Percentiles rank a stretch among this genome's conserved stretches.
Conservation (phyloP, 2,113 vertebrate genomes). For the Pristiophorus japonicus region DNA sequence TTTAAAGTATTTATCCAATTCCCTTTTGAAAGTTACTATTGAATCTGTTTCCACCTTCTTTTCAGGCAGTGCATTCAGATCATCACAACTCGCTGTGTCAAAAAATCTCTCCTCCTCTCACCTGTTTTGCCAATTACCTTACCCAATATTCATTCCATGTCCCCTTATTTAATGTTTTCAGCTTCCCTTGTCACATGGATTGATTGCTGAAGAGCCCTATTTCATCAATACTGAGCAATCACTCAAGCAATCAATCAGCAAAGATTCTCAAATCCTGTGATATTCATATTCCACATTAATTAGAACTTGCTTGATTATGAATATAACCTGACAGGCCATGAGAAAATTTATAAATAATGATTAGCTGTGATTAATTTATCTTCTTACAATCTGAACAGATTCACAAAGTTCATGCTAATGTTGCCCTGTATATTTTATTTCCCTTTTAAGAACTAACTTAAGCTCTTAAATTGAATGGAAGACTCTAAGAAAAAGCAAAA, state of each 20-base stretch:
- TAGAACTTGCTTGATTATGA: not conserved
- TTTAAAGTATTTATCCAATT: not conserved
- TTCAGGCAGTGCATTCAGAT: not conserved
- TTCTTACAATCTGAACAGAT: not conserved
- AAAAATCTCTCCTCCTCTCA: not conserved
- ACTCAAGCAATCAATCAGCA: not conserved
- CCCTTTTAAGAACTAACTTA: not conserved
- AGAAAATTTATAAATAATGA: not conserved
- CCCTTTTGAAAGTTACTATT: not conserved
- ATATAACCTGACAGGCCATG: not conserved
- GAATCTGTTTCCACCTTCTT: not conserved
- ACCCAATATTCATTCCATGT: not conserved
- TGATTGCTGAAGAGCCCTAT: not conserved
- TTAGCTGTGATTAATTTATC: not conserved
- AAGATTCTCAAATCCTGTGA: too few relatives aligned
- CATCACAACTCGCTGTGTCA: not conserved
- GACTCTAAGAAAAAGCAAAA: not conserved
- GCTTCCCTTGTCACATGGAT: not conserved
- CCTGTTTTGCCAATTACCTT: not conserved
- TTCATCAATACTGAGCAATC: not conserved
- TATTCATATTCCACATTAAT: not conserved
- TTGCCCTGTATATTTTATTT: not conserved
- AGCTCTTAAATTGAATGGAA: not conserved
- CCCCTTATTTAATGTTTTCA: not conserved
- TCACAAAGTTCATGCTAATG: not conserved